Percentiles rank a stretch among this genome's conserved stretches.
Evolutionary conservation across 2,888 invertebrate genomes (phyloP).

Genomic region (Trichopoda pennipes): DNA sequence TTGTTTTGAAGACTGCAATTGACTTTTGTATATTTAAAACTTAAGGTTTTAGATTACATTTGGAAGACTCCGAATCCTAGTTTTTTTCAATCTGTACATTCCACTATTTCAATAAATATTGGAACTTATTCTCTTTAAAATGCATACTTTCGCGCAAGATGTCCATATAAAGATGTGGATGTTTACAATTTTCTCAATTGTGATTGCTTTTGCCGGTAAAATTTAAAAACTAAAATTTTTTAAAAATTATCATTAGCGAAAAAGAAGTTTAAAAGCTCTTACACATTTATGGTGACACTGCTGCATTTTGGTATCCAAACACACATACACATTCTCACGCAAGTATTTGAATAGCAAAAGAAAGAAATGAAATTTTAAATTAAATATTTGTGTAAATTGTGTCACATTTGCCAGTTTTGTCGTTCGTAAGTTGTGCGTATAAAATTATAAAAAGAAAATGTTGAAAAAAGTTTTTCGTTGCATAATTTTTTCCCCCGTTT

Average conservation of each 20-base stretch:
- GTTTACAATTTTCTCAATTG: too few species aligned
- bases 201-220: too few species aligned
- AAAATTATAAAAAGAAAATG: conserved; percentile 21
- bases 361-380: conserved; percentile 45
- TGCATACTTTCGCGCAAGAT: too few species aligned
- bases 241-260: conserved; percentile 53
- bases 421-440: conserved; percentile 38
- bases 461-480: conserved; percentile 30
- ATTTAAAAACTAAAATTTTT: background rate
- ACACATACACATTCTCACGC: background rate
- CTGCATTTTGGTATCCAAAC: background rate
- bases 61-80: too few species aligned
- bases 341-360: background rate
- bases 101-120: too few species aligned
- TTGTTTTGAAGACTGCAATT: too few species aligned
- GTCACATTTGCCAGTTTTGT: conserved; percentile 59
- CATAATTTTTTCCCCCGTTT: conserved; percentile 9
- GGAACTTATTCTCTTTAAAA: too few species aligned
- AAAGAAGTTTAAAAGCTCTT: conserved; percentile 49
- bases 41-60: too few species aligned
- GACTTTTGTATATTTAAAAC: too few species aligned
- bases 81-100: too few species aligned
- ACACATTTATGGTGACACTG: conserved; percentile 38
- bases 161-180: too few species aligned
- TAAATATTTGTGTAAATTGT: conserved; percentile 63